Evolutionary conservation across 2,888 invertebrate genomes (phyloP), one percentile per base, ranked within the genome.

Genomic region (Heliconius aoede): DNA sequence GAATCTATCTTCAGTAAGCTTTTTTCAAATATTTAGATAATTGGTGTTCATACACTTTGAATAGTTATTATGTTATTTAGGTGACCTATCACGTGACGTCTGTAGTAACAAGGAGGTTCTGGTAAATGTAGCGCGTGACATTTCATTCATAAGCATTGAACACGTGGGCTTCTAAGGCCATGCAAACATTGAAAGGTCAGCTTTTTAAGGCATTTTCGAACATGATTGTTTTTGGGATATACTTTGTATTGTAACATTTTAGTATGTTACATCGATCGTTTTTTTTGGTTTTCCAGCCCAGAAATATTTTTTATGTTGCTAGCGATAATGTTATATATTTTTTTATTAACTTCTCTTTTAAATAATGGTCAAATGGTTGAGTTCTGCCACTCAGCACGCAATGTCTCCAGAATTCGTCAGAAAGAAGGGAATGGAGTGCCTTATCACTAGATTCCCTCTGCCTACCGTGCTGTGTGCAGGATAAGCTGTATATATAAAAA

Each of bases 101-200:
- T 1, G 28, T 26, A 51, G 30, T 69, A 55, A 69, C 55, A 55
- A 55, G 24, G n/a, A 69, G 55, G 55, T 69, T 28, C 55, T 28
- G 51, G 68, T 55, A 51, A 69, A 69, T 55, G 51, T n/a, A 69
- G 30, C 24, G n/a, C 55, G 24, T 69, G 55, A 32, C 69, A 28
- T 68, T 68, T 68, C 68, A 69, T 69, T 69, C 51, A 69, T 69
- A 69, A 69, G 24, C 51, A 69, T 69, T 15, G 69, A 69, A n/a
- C 30, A 55, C n/a, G 55, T 69, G 24, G 30, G 69, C 15, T 69
- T 32, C 0, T 69, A 69, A 69, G 69, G 69, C 32, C 69, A 32
- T 15, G 55, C 18, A 30, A 32, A 30, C 9, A 36, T 40, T 15
- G 8, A 65, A 65, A 40, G 36, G 64, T 36, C 36, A 65, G 24